Evolutionary conservation across 2,888 invertebrate species (phyloP).

Genomic region (Phragmatobia fuliginosa): DNA sequence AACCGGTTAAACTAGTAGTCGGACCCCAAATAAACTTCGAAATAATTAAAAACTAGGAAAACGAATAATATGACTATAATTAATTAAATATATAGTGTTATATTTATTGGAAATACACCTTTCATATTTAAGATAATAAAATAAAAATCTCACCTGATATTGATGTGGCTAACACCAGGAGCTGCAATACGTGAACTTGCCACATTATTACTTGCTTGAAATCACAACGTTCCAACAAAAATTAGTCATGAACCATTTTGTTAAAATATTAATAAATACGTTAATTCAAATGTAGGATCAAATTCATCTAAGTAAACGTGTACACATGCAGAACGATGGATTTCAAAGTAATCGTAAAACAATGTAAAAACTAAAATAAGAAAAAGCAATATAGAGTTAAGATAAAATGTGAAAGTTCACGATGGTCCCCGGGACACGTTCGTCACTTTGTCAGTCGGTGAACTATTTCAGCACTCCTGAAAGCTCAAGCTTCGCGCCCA

Average conservation of each 20-base stretch:
- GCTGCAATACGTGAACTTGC: conserved; percentile 20
- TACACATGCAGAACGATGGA: background rate
- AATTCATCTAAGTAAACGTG: background rate
- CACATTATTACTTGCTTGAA: conserved; percentile 17
- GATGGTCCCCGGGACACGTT: conserved; percentile 56
- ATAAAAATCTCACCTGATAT: conserved; percentile 41
- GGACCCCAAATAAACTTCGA: too few species aligned
- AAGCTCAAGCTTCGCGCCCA: conserved; percentile 58
- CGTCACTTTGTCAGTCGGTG: conserved; percentile 67
- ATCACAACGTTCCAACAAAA: conserved; percentile 23
- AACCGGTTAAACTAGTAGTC: too few species aligned
- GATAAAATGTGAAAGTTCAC: conserved; percentile 15
- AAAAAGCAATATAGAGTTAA: background rate
- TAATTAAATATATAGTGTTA: background rate
- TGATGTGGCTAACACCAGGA: conserved; percentile 25
- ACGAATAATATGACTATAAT: too few species aligned
- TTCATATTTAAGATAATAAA: background rate
- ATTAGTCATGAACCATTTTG: conserved; percentile 32
- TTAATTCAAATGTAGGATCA: background rate
- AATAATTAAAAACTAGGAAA: too few species aligned
- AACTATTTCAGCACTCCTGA: conserved; percentile 69
- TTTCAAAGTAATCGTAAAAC: background rate
- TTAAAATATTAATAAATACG: background rate
- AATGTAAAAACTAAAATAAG: background rate
- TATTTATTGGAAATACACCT: background rate